These are phyloP conservation scores for Clinocottus analis DNA, from an alignment of 2,113 vertebrate species.

Conservation along the genomic window DNA sequence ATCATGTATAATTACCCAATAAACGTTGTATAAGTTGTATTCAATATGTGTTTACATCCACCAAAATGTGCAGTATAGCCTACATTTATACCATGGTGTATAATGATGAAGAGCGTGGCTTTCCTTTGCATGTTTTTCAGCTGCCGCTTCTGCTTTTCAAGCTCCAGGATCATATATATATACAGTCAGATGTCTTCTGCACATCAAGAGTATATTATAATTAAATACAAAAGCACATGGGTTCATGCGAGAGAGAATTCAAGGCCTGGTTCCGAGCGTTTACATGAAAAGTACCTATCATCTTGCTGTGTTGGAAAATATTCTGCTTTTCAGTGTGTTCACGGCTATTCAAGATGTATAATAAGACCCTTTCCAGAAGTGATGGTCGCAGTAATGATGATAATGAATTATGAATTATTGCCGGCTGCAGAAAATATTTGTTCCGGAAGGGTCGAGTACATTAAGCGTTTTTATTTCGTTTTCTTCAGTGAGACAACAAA, in stretches of 20 bases:
- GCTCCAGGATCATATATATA: not conserved
- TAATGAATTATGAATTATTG: conserved; percentile 53
- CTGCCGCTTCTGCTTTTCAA: not conserved
- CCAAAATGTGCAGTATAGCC: not conserved
- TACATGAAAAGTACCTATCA: conserved; percentile 8
- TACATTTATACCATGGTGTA: not conserved
- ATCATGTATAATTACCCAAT: not conserved
- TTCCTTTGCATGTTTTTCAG: not conserved
- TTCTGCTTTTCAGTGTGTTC: not conserved
- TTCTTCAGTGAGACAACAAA: not conserved
- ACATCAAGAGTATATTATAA: conserved; percentile 28
- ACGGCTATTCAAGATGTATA: conserved; percentile 27
- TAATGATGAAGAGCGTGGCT: not conserved
- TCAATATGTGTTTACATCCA: not conserved
- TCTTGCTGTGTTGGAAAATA: conserved; percentile 21
- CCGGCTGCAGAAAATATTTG: conserved; percentile 12
- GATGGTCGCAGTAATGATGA: conserved; percentile 14
- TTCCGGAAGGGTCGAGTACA: conserved; percentile 28
- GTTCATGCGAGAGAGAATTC: conserved; percentile 26
- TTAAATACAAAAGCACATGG: conserved; percentile 15
- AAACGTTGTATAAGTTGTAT: not conserved
- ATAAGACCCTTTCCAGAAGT: conserved; percentile 19
- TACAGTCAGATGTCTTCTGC: conserved; percentile 17
- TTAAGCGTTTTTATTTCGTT: conserved; percentile 12
- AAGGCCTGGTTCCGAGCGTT: conserved; percentile 22